phyloP scores from a whole-genome alignment of 2,888 invertebrate genomes.

The Idaea biselata region DNA sequence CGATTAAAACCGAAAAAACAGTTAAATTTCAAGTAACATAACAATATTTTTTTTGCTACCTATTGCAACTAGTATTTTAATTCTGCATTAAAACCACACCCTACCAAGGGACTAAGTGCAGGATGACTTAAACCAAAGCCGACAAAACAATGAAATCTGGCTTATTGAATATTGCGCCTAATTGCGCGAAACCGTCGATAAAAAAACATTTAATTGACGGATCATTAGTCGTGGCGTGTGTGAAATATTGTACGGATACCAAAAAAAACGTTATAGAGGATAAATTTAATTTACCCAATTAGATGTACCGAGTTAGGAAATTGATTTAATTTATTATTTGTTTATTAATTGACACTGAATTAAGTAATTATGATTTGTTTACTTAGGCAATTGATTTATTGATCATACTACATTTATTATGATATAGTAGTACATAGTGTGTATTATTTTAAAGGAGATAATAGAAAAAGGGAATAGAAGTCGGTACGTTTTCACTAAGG shows the following conservation, averaged over 20 bases:
- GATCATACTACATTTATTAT: no score
- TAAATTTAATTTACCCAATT: background rate
- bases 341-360: background rate
- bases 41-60: no score
- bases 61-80: no score
- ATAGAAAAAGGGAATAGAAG: no score
- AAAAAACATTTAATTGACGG: slow-evolving; percentile 57
- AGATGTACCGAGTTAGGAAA: background rate
- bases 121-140: background rate
- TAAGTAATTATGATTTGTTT: background rate
- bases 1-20: no score
- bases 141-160: slow-evolving; percentile 31
- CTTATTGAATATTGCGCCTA: slow-evolving; percentile 44
- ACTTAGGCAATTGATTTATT: background rate
- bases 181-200: slow-evolving; percentile 52
- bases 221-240: slow-evolving; percentile 62
- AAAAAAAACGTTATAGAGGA: slow-evolving; percentile 20
- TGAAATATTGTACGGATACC: slow-evolving; percentile 41
- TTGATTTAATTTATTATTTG: background rate
- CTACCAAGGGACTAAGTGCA: background rate
- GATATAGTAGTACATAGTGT: no score
- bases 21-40: no score
- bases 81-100: background rate
- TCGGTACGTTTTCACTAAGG: background rate
- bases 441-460: no score